Percentiles rank a stretch among this genome's conserved stretches.
Conservation (phyloP, 2,888 invertebrate species). For the Lordiphosa fenestrarum region DNA sequence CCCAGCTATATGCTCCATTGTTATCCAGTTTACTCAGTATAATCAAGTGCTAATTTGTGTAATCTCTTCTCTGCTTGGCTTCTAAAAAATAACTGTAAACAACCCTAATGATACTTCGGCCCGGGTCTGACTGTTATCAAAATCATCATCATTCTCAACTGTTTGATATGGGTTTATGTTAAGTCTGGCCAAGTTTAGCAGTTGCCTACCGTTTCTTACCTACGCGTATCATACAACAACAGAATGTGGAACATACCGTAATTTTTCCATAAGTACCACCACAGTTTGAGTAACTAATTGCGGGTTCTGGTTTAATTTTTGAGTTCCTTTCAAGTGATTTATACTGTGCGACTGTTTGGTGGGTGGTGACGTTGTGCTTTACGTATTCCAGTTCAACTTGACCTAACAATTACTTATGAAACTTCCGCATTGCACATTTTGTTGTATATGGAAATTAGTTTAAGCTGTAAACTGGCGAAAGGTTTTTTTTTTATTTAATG, state of each 20-base stretch:
- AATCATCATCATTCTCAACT: conserved; percentile 19
- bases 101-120: conserved; percentile 20
- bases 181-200: neutral
- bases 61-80: conserved; percentile 6
- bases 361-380: no score
- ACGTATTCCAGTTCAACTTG: no score
- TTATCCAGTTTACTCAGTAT: neutral
- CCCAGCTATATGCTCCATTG: neutral
- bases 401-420: no score
- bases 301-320: no score
- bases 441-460: no score
- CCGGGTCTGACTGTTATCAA: conserved; percentile 32
- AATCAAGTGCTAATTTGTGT: conserved; percentile 1
- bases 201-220: conserved; percentile 17
- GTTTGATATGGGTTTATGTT: conserved; percentile 20
- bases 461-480: no score
- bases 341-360: no score
- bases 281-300: no score
- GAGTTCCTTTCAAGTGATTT: no score
- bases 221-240: conserved; percentile 15
- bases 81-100: conserved; percentile 28
- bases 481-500: no score
- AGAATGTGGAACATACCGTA: neutral
- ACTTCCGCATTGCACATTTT: no score
- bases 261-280: conserved; percentile 13